These are phyloP conservation scores for Polypedilum pembai DNA, from an alignment of 1,140 invertebrate species.

Conservation along the genomic window DNA sequence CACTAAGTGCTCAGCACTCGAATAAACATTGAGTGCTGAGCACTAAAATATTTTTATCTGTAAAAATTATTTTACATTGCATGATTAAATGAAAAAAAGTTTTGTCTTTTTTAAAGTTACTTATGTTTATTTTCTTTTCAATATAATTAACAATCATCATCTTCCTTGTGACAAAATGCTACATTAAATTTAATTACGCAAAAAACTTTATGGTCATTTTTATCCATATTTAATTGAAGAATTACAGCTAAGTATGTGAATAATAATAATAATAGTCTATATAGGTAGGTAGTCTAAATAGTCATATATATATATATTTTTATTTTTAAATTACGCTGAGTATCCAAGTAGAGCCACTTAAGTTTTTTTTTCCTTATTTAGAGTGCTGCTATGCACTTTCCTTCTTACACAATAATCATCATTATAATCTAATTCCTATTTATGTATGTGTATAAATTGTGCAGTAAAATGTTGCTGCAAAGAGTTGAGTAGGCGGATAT, in stretches of 20 bases:
- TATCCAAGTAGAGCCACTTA: constrained; percentile 8
- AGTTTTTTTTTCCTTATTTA: neutral
- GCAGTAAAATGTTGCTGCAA: constrained; percentile 9
- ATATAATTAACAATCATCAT: constrained; percentile 9
- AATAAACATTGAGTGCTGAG: too few relatives aligned
- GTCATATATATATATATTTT: neutral
- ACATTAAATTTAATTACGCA: constrained; percentile 19
- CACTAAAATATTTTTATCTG: too few relatives aligned
- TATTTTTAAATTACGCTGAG: constrained; percentile 4
- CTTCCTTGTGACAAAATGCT: neutral
- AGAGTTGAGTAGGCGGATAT: neutral
- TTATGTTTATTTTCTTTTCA: neutral
- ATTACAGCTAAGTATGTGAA: neutral
- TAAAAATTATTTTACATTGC: too few relatives aligned
- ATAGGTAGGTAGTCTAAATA: neutral
- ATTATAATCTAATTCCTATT: neutral
- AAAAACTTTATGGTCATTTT: neutral
- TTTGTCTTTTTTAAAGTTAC: too few relatives aligned
- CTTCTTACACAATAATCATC: neutral
- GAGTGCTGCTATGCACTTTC: neutral
- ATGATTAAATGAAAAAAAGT: too few relatives aligned
- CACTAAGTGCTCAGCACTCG: too few relatives aligned
- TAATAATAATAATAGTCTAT: neutral
- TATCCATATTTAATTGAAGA: neutral
- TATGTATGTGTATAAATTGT: constrained; percentile 1